Conservation (phyloP, 35 echinoderm and acorn worm genomes). For the Anneissia japonica region DNA sequence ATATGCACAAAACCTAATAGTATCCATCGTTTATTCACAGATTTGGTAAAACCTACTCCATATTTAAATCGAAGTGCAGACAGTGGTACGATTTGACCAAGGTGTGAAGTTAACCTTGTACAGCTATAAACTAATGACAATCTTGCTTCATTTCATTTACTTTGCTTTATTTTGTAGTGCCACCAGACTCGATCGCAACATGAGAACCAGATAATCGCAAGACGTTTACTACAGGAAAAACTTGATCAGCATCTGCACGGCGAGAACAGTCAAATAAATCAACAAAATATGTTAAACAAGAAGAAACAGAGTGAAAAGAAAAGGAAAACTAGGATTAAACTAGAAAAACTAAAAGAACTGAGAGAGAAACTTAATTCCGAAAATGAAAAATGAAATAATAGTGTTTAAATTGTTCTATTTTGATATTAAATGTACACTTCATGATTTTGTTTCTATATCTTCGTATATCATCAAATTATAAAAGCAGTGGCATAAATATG, state of each 20-base stretch:
- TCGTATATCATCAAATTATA: neutral
- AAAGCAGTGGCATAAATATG: neutral
- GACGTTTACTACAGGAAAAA: slow-evolving; percentile 64
- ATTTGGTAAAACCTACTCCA: too few relatives aligned
- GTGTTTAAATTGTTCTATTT: neutral
- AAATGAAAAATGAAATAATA: neutral
- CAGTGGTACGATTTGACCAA: too few relatives aligned
- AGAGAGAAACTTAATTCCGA: slow-evolving; percentile 37
- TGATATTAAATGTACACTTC: neutral
- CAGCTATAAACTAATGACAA: too few relatives aligned
- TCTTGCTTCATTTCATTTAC: too few relatives aligned
- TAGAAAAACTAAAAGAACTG: slow-evolving; percentile 69
- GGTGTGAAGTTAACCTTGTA: too few relatives aligned
- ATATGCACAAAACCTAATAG: too few relatives aligned
- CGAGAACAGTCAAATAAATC: slow-evolving; percentile 52
- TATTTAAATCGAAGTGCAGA: too few relatives aligned
- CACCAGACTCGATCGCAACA: slow-evolving; percentile 85
- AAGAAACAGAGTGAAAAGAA: slow-evolving; percentile 80
- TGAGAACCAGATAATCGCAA: slow-evolving; percentile 86
- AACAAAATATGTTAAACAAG: slow-evolving; percentile 34
- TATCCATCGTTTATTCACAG: too few relatives aligned
- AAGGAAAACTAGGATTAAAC: slow-evolving; percentile 66
- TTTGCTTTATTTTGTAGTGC: slow-evolving; percentile 62
- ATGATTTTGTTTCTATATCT: neutral
- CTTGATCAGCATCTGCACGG: slow-evolving; percentile 79